phyloP scores from a whole-genome alignment of 2,888 invertebrate genomes.

The Philereme transversata region DNA sequence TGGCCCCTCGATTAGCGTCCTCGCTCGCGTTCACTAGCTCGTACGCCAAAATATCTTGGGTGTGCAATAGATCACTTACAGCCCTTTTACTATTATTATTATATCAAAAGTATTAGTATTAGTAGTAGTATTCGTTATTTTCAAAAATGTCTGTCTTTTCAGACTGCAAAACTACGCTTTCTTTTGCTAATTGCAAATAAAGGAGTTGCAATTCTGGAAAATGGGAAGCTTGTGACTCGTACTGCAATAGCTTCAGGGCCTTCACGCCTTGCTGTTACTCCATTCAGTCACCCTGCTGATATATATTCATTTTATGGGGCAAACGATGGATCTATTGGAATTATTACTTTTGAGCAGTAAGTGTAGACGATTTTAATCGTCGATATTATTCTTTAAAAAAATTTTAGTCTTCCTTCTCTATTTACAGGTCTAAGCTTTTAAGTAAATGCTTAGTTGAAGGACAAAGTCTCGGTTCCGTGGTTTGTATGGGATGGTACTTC shows the following conservation, averaged over 20 bases:
- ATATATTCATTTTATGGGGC: slow-evolving; percentile 92
- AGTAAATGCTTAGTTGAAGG: slow-evolving; percentile 73
- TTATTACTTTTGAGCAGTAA: slow-evolving; percentile 85
- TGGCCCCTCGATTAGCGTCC: too few species aligned
- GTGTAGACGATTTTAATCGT: slow-evolving; percentile 18
- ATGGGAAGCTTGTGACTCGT: slow-evolving; percentile 84
- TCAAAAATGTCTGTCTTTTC: too few species aligned
- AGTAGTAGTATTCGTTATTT: too few species aligned
- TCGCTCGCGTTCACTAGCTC: too few species aligned
- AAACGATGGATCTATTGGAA: slow-evolving; percentile 94
- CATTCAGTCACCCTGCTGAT: slow-evolving; percentile 64
- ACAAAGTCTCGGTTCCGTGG: slow-evolving; percentile 69
- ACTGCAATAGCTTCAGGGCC: slow-evolving; percentile 63
- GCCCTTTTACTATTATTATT: too few species aligned
- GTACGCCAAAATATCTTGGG: too few species aligned
- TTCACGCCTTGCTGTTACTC: slow-evolving; percentile 62
- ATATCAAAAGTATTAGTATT: too few species aligned
- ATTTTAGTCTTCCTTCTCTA: background rate
- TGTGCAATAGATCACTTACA: too few species aligned
- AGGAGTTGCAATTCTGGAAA: slow-evolving; percentile 89
- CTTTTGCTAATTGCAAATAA: slow-evolving; percentile 93
- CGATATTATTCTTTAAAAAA: background rate
- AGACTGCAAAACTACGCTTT: slow-evolving; percentile 87
- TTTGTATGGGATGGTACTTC: slow-evolving; percentile 72
- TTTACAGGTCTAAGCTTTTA: slow-evolving; percentile 59